These are phyloP conservation scores for Brachionus angularis DNA, from an alignment of 1,140 invertebrate species.

Conservation along the genomic window DNA sequence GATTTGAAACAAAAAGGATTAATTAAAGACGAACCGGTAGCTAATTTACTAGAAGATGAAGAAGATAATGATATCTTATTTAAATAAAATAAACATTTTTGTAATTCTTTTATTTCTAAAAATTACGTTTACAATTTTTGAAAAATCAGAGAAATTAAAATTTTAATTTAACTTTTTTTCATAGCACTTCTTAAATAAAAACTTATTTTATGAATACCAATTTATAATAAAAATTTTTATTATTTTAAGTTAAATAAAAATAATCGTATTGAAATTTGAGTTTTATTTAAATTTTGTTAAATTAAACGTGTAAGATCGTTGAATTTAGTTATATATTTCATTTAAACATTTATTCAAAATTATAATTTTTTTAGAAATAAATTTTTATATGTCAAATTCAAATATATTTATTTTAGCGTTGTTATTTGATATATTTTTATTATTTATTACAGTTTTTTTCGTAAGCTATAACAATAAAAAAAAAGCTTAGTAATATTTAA, in stretches of 20 bases:
- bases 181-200: background rate
- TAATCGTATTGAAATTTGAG: background rate
- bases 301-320: too few species aligned
- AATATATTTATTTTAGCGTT: slow-evolving; percentile 5
- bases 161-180: background rate
- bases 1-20: slow-evolving; percentile 27
- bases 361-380: background rate
- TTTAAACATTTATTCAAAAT: too few species aligned
- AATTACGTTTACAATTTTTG: background rate
- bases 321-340: too few species aligned
- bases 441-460: slow-evolving; percentile 37
- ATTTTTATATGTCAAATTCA: background rate
- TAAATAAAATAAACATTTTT: slow-evolving; percentile 1
- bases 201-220: too few species aligned
- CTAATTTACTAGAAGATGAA: slow-evolving; percentile 18
- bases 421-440: background rate
- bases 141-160: background rate
- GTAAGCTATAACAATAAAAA: too few species aligned
- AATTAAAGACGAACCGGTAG: background rate
- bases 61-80: slow-evolving; percentile 36
- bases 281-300: too few species aligned
- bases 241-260: background rate
- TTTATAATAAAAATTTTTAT: background rate
- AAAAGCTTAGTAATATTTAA: too few species aligned
- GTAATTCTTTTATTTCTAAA: background rate